Conservation (phyloP, 2,113 vertebrate species). For the Oreochromis spilurus region DNA sequence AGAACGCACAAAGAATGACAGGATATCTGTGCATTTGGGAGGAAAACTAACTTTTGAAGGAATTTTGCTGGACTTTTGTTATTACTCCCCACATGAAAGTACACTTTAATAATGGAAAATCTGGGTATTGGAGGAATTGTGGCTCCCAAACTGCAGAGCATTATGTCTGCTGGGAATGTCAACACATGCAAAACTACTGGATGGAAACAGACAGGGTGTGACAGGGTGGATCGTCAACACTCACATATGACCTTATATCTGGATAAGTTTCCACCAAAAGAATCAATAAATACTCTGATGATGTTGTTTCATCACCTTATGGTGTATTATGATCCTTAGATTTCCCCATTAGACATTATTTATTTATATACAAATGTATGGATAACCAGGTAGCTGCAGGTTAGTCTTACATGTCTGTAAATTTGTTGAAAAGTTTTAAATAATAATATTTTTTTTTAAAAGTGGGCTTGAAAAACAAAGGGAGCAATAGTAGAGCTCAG, state of each 20-base stretch:
- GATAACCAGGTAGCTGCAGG: neutral
- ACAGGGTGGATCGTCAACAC: neutral
- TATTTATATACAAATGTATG: neutral
- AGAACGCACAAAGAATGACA: neutral
- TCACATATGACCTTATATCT: neutral
- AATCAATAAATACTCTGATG: neutral
- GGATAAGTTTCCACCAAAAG: neutral
- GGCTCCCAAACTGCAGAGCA: neutral
- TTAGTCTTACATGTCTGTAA: neutral
- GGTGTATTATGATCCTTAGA: neutral
- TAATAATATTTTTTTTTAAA: neutral
- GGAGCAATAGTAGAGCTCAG: neutral
- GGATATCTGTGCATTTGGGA: neutral
- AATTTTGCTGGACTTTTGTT: neutral
- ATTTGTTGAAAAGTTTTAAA: neutral
- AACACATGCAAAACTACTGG: neutral
- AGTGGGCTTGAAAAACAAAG: neutral
- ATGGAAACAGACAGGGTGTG: neutral
- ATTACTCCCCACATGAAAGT: neutral
- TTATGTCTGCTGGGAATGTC: neutral
- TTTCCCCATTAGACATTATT: neutral
- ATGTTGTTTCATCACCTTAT: neutral
- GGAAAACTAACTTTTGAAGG: neutral
- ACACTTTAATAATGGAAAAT: neutral
- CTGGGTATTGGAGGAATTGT: neutral